Evolutionary conservation across 2,797 vertebrate species (phyloP).

Genomic region (Sphenodon punctatus): DNA sequence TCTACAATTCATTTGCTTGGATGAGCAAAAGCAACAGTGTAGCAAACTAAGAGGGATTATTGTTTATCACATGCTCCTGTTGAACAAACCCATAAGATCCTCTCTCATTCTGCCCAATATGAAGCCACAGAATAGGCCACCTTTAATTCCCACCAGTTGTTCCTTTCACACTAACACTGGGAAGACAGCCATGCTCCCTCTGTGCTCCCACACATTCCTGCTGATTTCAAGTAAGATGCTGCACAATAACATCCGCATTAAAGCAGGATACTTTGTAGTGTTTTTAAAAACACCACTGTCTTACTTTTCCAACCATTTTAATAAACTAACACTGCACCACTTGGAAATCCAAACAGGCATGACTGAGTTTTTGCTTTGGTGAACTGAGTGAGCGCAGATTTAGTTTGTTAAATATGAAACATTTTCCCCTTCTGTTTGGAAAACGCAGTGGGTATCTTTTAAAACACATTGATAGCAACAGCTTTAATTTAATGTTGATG

Average conservation of each 20-base stretch:
- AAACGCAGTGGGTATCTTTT: conserved; percentile 53
- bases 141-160: background rate
- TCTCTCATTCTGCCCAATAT: background rate
- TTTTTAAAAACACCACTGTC: background rate
- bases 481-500: conserved; percentile 72
- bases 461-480: conserved; percentile 56
- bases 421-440: conserved; percentile 33
- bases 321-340: background rate
- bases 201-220: background rate
- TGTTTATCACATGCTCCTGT: no score
- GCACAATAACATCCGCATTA: no score
- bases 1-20: no score
- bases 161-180: background rate
- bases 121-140: background rate
- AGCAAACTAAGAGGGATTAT: no score
- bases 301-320: background rate
- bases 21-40: no score
- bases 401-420: conserved; percentile 35
- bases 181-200: background rate
- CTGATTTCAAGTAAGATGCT: no score
- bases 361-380: conserved; percentile 41
- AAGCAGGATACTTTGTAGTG: no score
- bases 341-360: conserved; percentile 28
- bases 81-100: background rate
- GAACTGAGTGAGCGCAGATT: conserved; percentile 28